Base-by-base conservation (phyloP, 2,797 vertebrate species). In the Typhlichthys eigenmanni region DNA sequence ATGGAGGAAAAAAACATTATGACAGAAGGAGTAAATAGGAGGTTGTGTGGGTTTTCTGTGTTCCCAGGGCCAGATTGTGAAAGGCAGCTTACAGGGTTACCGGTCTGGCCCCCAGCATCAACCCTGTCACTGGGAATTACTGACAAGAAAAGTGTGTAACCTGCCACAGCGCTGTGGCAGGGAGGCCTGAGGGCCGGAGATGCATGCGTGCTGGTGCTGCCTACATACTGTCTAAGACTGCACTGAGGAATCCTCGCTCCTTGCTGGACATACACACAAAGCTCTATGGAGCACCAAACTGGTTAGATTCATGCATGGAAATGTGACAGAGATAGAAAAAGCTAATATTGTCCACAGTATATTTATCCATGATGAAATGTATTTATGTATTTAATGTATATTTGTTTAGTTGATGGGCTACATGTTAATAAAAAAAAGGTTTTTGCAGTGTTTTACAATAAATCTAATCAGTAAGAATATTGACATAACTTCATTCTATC, bases 71-170 rank as follows among this genome's bases (percentile, higher is more conserved):
- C 72, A 79, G 68, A 80, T 75, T 74, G 78, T 61, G 71, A 85
- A 83, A 84, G 64, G 73, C 74, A 75, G 68, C 29, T 47, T 77
- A 79, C 75, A 71, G 75, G 76, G 78, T 85, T 87, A 78, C 72
- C 84, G 87, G 81, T 85, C 79, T 80, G 69, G 84, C 84, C 80
- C 63, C 13, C 4, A 76, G 85, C 76, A 7, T 50, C 60, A 48
- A 54, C 3, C 55, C 80, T 87, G 89, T 90, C 89, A 87, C 68
- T 81, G 79, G 82, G 72, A 84, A 91, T 91, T 85, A 90, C 62
- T 69, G 72, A 76, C 70, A 78, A 76, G 71, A 76, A 76, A 68
- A 79, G 74, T 85, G 82, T 85, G 81, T 84, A 80, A 85, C 77
- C 85, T 86, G 83, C 79, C 76, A 73, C 47, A 83, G 71, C 57